phyloP scores from a whole-genome alignment of 2,888 invertebrate genomes.

The Hypselothyrea guttata region DNA sequence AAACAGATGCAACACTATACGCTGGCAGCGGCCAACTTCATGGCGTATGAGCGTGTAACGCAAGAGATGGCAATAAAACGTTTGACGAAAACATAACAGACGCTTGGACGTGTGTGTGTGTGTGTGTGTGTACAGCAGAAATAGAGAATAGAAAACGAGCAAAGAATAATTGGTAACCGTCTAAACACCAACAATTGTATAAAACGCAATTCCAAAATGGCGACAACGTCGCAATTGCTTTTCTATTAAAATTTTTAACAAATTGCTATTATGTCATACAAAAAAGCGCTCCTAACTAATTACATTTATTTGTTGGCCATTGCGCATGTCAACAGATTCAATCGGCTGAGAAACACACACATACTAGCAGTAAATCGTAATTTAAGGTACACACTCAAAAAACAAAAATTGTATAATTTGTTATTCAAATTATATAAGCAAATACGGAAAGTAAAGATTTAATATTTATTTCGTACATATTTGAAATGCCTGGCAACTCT shows the following conservation, averaged over 20 bases:
- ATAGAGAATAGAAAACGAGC: conserved; percentile 24
- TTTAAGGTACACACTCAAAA: not conserved
- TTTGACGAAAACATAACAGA: conserved; percentile 68
- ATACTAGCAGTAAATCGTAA: not conserved
- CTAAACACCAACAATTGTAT: conserved; percentile 19
- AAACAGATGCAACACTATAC: conserved; percentile 30
- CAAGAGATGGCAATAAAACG: conserved; percentile 58
- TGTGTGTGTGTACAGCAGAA: conserved; percentile 48
- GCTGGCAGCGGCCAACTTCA: conserved; percentile 64
- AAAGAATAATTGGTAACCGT: conserved; percentile 28
- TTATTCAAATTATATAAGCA: too few relatives aligned
- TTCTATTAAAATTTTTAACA: not conserved
- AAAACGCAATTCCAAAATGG: conserved; percentile 45
- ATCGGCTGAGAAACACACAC: conserved; percentile 8
- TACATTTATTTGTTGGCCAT: conserved; percentile 4
- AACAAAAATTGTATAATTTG: not conserved
- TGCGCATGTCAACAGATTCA: conserved; percentile 68
- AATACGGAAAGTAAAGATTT: not conserved
- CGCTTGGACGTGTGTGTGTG: too few relatives aligned
- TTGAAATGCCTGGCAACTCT: conserved; percentile 52
- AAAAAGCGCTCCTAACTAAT: conserved; percentile 6
- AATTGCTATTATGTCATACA: conserved; percentile 2
- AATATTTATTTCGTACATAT: conserved; percentile 13
- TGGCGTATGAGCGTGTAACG: conserved; percentile 44
- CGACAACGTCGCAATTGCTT: conserved; percentile 28